phyloP scores from a whole-genome alignment of 2,888 invertebrate genomes.

The Vanessa cardui region DNA sequence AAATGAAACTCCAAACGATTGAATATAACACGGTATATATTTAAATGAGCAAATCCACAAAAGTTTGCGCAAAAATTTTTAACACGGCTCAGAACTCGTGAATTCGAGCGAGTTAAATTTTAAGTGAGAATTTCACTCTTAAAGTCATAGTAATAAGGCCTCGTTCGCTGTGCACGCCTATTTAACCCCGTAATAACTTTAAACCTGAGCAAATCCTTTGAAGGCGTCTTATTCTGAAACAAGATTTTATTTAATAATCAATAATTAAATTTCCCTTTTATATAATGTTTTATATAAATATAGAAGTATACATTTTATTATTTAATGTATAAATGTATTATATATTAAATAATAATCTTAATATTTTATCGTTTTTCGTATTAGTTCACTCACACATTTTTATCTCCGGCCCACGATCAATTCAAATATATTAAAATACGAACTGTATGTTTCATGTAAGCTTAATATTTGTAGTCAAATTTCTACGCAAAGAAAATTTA shows the following conservation, averaged over 20 bases:
- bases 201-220: slow-evolving; percentile 47
- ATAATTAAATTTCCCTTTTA: background rate
- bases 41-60: slow-evolving; percentile 20
- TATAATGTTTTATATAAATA: too few relatives aligned
- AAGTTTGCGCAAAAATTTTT: slow-evolving; percentile 25
- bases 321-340: background rate
- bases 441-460: too few relatives aligned
- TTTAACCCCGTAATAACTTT: slow-evolving; percentile 49
- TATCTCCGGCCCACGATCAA: too few relatives aligned
- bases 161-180: slow-evolving; percentile 34
- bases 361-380: too few relatives aligned
- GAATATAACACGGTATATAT: slow-evolving; percentile 13
- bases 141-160: slow-evolving; percentile 10
- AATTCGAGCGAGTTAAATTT: slow-evolving; percentile 4
- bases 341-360: too few relatives aligned
- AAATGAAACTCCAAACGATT: slow-evolving; percentile 2
- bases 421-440: too few relatives aligned
- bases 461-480: too few relatives aligned
- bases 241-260: background rate
- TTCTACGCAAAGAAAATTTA: too few relatives aligned
- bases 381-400: too few relatives aligned
- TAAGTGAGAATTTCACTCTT: slow-evolving; percentile 7
- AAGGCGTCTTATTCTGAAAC: slow-evolving; percentile 42
- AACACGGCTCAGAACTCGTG: slow-evolving; percentile 23
- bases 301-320: too few relatives aligned